Base-by-base conservation (phyloP, 2,888 invertebrate genomes). In the Trichopoda pennipes region DNA sequence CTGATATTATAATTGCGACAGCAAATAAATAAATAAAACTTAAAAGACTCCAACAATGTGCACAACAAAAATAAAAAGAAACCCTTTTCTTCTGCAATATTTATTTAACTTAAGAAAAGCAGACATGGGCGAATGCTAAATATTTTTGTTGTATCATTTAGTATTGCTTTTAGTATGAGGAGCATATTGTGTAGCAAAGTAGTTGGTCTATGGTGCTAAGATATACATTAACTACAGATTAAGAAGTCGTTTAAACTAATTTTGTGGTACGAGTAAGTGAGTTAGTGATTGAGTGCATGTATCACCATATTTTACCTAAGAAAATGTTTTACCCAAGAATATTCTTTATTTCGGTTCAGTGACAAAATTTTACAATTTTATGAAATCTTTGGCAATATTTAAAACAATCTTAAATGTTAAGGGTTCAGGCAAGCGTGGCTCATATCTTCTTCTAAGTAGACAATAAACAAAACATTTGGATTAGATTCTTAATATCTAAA, bases 191-290 rank as follows among this genome's bases (percentile, higher is more conserved):
- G 32, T 74, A 47, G 35, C 44, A 17, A n/a, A n/a, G 21, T 16
- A 28, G 28, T 28, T 8, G 8, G 28, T 17, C 35, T 66, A n/a
- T 56, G 75, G 51, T 42, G 68, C 51, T 53, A 51, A 75, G 66
- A 68, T 55, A 44, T 49, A 63, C 64, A 69, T 78, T 74, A 78
- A 77, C 64, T 51, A 78, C 73, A 77, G 77, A 77, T 81, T 81
- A 81, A 58, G 64, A 74, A 74, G 77, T 76, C 58, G 66, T 76
- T 76, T 61, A 55, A 58, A 69, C 51, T 16, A 4, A 55, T 44
- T 76, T 61, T 44, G 42, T 17, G 32, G 51, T 35, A 68, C 69
- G 68, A 60, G 42, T 49, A 10, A 49, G 28, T 28, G 28, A 4
- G 28, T 6, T 1, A 28, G 6, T 28, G 28, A 28, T 7, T 28